Base-by-base conservation (phyloP, 23 tunicate species). In the Ascidia mentula region DNA sequence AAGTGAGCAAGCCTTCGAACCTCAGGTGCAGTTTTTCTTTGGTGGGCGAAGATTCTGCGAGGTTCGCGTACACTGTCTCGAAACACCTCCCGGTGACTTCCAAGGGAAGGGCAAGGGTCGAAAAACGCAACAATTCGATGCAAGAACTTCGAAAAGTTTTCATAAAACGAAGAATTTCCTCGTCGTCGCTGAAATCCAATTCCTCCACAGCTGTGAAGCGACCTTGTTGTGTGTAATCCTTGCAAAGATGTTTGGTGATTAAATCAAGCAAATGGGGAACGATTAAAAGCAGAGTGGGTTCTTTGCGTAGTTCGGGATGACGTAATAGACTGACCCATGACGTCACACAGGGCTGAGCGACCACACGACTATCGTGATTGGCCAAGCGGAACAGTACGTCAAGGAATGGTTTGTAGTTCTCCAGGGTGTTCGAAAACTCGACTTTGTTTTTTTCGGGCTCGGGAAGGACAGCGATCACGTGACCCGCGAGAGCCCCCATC, bases 151-250 rank as follows among this genome's bases (percentile, higher is more conserved):
- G 46, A 35, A 45, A 81, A 6, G 24, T 13, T 0, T 83, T 77
- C 36, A 72, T 34, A n/a, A 75, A 79, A 37, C 35, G 30, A 8
- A 35, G 33, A 34, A 76, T 12, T 76, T 93, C 94, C 0, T 79
- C 77, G 46, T 88, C 98, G 40, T 88, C 98, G 73, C 69, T 84
- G 18, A 88, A 79, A 24, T 83, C 92, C 36, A 85, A 20, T 33
- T 88, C 95, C 35, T 91, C 89, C 36, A 77, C 45, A 6, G 72
- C 18, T 45, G 81, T 18, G 45, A 76, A 84, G 30, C 32, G 26
- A 60, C 60, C 71, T 46, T 82, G 38, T 8, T 39, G 30, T 0
- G 38, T 31, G 12, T 28, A 31, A 28, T 80, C 72, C 24, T 72
- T 72, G 38, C 84, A 26, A 1, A 91, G 59, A 40, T 60, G 45